Evolutionary conservation across 2,113 vertebrate species (phyloP).

Genomic region (Mobula birostris): DNA sequence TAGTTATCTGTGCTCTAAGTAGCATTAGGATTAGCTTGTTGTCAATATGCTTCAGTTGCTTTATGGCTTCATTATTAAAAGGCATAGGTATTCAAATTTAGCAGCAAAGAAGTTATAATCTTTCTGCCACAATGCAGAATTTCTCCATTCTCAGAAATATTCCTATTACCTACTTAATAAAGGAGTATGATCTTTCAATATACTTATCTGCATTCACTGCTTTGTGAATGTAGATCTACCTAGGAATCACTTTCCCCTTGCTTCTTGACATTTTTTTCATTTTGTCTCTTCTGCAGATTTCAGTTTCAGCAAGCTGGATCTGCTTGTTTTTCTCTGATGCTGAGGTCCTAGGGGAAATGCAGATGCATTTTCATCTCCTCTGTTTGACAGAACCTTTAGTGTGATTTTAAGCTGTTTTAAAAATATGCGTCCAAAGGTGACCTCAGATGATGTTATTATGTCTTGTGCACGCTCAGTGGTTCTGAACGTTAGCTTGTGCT

Average conservation of each 20-base stretch:
- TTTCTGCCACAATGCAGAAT: not conserved
- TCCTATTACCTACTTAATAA: not conserved
- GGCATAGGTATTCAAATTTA: not conserved
- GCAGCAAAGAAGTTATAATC: not conserved
- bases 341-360: not conserved
- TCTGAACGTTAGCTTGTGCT: not conserved
- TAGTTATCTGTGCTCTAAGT: not conserved
- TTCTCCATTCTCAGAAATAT: not conserved
- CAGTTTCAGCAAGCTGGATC: not conserved
- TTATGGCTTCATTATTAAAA: not conserved
- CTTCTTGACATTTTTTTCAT: not conserved
- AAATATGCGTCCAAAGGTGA: not conserved
- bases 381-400: not conserved
- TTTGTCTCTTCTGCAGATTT: not conserved
- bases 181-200: not conserved
- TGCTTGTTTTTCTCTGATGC: not conserved
- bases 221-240: not conserved
- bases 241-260: not conserved
- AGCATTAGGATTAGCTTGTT: not conserved
- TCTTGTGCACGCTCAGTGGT: not conserved
- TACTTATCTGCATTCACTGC: not conserved
- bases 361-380: not conserved
- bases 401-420: not conserved
- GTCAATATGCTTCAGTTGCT: not conserved
- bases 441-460: not conserved